phyloP scores from a whole-genome alignment of 2,797 vertebrate species.

The Nannoperca australis region DNA sequence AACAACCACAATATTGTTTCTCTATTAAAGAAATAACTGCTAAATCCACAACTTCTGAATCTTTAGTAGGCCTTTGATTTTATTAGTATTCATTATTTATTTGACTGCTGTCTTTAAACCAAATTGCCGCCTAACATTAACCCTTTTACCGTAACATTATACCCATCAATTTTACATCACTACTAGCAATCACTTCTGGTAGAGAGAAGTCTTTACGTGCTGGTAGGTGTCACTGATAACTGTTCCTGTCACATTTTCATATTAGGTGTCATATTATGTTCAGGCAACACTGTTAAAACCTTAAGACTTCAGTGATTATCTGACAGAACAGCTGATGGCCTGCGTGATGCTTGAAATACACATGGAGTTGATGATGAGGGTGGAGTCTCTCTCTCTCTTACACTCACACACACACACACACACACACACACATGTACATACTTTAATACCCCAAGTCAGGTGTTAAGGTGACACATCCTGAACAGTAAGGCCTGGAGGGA shows the following conservation, averaged over 20 bases:
- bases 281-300: neutral
- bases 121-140: neutral
- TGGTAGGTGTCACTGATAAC: no score
- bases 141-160: neutral
- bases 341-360: neutral
- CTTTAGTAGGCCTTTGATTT: neutral
- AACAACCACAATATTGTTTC: neutral
- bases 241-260: neutral
- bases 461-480: slow-evolving; percentile 62
- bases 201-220: neutral
- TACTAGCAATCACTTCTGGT: neutral
- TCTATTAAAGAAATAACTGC: neutral
- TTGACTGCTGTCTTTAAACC: neutral
- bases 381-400: neutral
- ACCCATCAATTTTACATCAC: neutral
- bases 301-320: neutral
- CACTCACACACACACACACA: neutral
- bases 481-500: slow-evolving; percentile 38
- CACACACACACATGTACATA: slow-evolving; percentile 30
- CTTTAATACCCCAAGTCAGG: slow-evolving; percentile 55
- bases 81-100: neutral
- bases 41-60: neutral
- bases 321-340: neutral
- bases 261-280: neutral
- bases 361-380: neutral